Evolutionary conservation across 2,888 invertebrate species (phyloP).

Genomic region (Yponomeuta cagnagella): DNA sequence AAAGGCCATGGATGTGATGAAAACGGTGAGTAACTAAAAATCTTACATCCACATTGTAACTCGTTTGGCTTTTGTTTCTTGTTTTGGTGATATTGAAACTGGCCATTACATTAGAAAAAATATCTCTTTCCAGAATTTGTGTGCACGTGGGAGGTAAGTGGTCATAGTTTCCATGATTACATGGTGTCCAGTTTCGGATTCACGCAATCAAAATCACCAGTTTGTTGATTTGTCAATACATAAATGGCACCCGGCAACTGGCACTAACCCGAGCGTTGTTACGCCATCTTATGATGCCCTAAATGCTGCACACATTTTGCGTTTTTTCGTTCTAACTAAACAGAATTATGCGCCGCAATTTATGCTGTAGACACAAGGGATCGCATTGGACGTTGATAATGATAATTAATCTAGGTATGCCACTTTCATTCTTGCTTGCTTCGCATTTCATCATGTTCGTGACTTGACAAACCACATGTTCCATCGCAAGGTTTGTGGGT

Average conservation of each 20-base stretch:
- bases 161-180: slow-evolving; percentile 53
- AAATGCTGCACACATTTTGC: slow-evolving; percentile 70
- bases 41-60: slow-evolving; percentile 45
- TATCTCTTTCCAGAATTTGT: slow-evolving; percentile 75
- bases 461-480: slow-evolving; percentile 68
- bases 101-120: slow-evolving; percentile 76
- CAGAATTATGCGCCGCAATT: slow-evolving; percentile 53
- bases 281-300: slow-evolving; percentile 74
- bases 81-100: slow-evolving; percentile 76
- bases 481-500: slow-evolving; percentile 60
- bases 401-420: slow-evolving; percentile 63
- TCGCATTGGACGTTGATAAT: slow-evolving; percentile 50
- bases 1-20: slow-evolving; percentile 77
- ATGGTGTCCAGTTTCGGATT: slow-evolving; percentile 57
- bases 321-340: slow-evolving; percentile 53
- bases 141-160: slow-evolving; percentile 74
- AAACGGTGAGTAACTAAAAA: slow-evolving; percentile 70
- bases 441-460: slow-evolving; percentile 44
- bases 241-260: slow-evolving; percentile 68
- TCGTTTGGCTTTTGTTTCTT: slow-evolving; percentile 77
- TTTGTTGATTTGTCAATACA: slow-evolving; percentile 72
- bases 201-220: slow-evolving; percentile 46
- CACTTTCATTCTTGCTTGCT: slow-evolving; percentile 63
- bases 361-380: slow-evolving; percentile 51
- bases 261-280: slow-evolving; percentile 55